Evolutionary conservation across 2,113 vertebrate species (phyloP), one percentile per base, ranked within the genome.

Genomic region (Melanerpes formicivorus): DNA sequence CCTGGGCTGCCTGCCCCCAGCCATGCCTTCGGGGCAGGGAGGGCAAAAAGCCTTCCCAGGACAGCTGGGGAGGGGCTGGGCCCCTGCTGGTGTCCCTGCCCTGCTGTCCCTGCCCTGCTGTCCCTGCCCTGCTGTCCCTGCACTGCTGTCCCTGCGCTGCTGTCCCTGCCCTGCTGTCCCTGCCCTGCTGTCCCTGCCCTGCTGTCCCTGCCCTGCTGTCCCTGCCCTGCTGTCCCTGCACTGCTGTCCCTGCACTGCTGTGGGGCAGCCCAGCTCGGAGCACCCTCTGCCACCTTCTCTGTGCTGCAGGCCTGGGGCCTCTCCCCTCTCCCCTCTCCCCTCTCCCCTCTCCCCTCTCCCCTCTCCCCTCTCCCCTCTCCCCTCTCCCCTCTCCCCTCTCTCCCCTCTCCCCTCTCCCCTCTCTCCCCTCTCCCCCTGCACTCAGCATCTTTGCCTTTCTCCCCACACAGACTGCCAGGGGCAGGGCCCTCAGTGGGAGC

Each of bases 361-460:
- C n/a, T n/a, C n/a, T n/a, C n/a, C n/a, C n/a, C n/a, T n/a, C n/a
- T n/a, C n/a, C n/a, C n/a, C n/a, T n/a, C n/a, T n/a, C n/a, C n/a
- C n/a, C n/a, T n/a, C n/a, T n/a, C n/a, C n/a, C n/a, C n/a, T n/a
- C n/a, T n/a, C n/a, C n/a, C n/a, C n/a, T n/a, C n/a, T n/a, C n/a
- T n/a, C n/a, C n/a, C n/a, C n/a, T n/a, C n/a, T n/a, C n/a, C n/a
- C n/a, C n/a, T n/a, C n/a, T n/a, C n/a, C n/a, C n/a, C n/a, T n/a
- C n/a, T n/a, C n/a, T n/a, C n/a, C n/a, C 56, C 3, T 0, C 11
- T 54, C 80, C 58, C 37, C 29, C 34, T 85, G 26, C 40, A 9
- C 1, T 1, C 3, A 56, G 22, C 18, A 13, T 56, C 27, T 48
- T 16, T 65, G 29, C 15, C 6, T 59, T 30, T 70, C 1, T 2